Conservation (phyloP, 2,888 invertebrate genomes). For the Plagiodera versicolora region DNA sequence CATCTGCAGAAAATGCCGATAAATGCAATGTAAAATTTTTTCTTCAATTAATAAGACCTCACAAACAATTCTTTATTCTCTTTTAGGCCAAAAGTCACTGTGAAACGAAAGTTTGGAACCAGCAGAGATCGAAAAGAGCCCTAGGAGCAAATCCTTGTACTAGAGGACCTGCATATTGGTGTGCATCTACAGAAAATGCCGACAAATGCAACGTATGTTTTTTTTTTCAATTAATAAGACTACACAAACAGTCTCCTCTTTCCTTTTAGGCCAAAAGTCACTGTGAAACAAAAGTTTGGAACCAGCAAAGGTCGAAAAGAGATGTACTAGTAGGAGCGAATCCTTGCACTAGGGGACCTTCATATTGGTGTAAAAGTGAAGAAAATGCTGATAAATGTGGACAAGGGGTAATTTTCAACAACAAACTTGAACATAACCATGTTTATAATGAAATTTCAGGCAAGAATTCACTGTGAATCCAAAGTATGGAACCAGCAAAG, state of each 20-base stretch:
- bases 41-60: not conserved
- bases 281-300: conserved; percentile 24
- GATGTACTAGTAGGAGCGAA: conserved; percentile 14
- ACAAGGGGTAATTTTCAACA: no score
- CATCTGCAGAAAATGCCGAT: conserved; percentile 54
- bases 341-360: conserved; percentile 73
- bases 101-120: conserved; percentile 23
- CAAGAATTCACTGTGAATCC: conserved; percentile 3
- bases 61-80: not conserved
- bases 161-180: conserved; percentile 79
- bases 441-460: no score
- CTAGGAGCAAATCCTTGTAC: conserved; percentile 66
- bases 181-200: conserved; percentile 58
- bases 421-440: no score
- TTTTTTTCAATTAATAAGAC: not conserved
- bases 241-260: no score
- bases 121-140: conserved; percentile 16
- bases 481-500: conserved; percentile 22
- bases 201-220: conserved; percentile 45
- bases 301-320: conserved; percentile 15
- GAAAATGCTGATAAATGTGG: no score
- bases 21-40: conserved; percentile 43
- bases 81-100: conserved; percentile 21
- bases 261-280: conserved; percentile 38
- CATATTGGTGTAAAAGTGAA: conserved; percentile 73